Base-by-base conservation (phyloP, 2,888 invertebrate genomes). In the Epistrophella euchroma region DNA sequence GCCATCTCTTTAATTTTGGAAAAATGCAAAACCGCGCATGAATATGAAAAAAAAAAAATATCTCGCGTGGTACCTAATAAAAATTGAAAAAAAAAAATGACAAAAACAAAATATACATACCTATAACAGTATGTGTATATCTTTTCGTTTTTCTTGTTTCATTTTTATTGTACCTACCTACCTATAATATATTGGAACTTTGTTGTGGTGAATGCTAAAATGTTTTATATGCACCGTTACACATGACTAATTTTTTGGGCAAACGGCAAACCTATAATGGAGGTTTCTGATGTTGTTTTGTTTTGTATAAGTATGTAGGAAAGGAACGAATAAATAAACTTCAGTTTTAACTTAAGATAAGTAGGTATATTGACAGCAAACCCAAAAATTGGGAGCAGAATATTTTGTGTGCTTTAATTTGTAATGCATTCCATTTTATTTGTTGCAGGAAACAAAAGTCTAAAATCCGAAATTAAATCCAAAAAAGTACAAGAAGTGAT, bases 151-250 rank as follows among this genome's bases (percentile, higher is more conserved):
- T 25, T 28, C 5, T 45, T 4, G 19, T 47, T 32, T 32, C 74
- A 43, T 37, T 32, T 58, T 70, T 47, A 32, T 9, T 32, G 32
- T 32, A 32, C 32, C 6, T 32, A n/a, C n/a, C n/a, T n/a, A n/a
- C n/a, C n/a, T 28, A 28, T 28, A 28, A 28, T 56, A 3, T 64
- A 60, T 58, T 43, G 64, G 70, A 64, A 52, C 35, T n/a, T 64
- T 66, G 40, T 35, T 60, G 47, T 40, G 32, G 17, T 78, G 64
- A 68, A 75, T 66, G 52, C 56, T 66, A 50, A 71, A 75, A 75
- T 52, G 58, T 75, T 64, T 71, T 45, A 50, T 32, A 79, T 79
- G 66, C 71, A 71, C 75, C 75, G 79, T 79, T 84, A 84, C 84
- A 75, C 84, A 68, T 80, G 79, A 60, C 43, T 75, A 58, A 50